Evolutionary conservation across 1,140 invertebrate genomes (phyloP), one percentile per base, ranked within the genome.

Genomic region (Papilio xuthus): DNA sequence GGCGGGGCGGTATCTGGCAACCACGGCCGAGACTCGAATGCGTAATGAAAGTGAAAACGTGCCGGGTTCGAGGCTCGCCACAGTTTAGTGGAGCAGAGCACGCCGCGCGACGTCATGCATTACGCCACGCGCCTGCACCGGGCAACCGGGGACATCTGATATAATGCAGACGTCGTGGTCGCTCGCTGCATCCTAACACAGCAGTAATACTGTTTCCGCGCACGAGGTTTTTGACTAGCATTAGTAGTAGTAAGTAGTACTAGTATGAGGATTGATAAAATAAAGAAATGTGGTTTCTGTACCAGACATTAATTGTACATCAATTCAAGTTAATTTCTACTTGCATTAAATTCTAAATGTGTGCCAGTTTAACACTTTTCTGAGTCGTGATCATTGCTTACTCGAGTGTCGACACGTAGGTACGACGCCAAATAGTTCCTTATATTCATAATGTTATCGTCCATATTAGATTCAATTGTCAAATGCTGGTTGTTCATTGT

Each of bases 1-100:
- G n/a, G 53, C n/a, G 53, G n/a, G 53, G 53, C n/a, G n/a, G 23
- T n/a, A n/a, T n/a, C 50, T 44, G 32, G 67, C n/a, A n/a, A 53
- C 32, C 77, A 47, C 70, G 56, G 75, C 71, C 78, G 82, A 79
- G 82, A 78, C 47, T 72, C 71, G 82, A 81, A 83, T 81, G 53
- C 37, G 13, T 76, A 70, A 83, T 74, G 82, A 80, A 83, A 83
- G 82, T 83, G 82, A 83, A 83, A 83, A 70, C 71, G 60, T 32
- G 26, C 60, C 26, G 60, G 56, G 56, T 63, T 63, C 60, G 60
- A 56, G 53, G 60, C 60, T 28, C 12, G 60, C 23, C 6, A 63
- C 60, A 28, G 26, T 26, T 60, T 26, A 60, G 60, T 28, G 2
- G 60, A 26, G 23, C 10, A 63, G 3, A 26, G 10, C 10, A n/a